Evolutionary conservation across 2,888 invertebrate genomes (phyloP), one percentile per base, ranked within the genome.

Genomic region (Aplocera efformata): DNA sequence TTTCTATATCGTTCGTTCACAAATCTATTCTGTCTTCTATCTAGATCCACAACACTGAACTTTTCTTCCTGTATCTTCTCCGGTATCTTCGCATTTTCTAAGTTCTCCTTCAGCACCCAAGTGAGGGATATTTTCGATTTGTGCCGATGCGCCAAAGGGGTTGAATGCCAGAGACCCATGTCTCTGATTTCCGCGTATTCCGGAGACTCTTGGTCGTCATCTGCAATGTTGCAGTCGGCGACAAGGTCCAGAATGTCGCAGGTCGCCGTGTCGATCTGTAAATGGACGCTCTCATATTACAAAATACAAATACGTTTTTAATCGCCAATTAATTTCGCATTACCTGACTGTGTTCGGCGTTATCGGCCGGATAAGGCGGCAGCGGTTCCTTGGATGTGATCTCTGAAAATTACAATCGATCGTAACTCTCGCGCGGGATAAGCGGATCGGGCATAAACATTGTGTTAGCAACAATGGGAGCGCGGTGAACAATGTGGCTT

Each of bases 41-140:
- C 13, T 17, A 17, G 13, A 17, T 17, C 13, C 13, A 17, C 13
- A 17, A 17, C 13, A 17, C 13, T 17, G 13, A 17, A 17, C 13
- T 17, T 17, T 17, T 17, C 13, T 3, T 17, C 13, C 13, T 17
- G 13, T 17, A 17, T 17, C 13, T 17, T 75, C 7, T 73, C 72
- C 6, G 69, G 63, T 7, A 67, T 42, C 53, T 77, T 81, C 10
- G 67, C 57, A 28, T 72, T 85, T 21, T 90, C 90, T 32, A 90
- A 84, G 57, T 92, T 91, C 53, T 92, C 92, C 63, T 92, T 91
- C 25, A 94, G 80, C 40, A 94, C 92, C 94, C 94, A 94, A 35
- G 93, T 93, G 40, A 94, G 85, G 40, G 94, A 93, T 74, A 94
- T 90, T 76, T 93, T 94, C 50, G 93, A 88, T 56, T 86, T 85